These are phyloP conservation scores for Schizaphis graminum DNA, from an alignment of 2,888 invertebrate species.

Conservation along the genomic window DNA sequence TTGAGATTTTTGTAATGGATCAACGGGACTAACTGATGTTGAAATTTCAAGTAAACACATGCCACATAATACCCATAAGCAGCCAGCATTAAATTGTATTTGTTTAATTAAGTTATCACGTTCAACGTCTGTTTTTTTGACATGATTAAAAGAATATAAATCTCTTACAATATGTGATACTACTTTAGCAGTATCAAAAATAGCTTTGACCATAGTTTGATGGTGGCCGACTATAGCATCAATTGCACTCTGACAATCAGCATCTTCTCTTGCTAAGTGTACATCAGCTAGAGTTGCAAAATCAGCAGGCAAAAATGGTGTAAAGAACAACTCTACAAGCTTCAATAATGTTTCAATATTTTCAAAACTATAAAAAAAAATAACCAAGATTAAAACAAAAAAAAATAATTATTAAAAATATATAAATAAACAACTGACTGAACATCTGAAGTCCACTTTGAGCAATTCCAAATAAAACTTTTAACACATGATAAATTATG, in stretches of 20 bases:
- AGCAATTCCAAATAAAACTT: slow-evolving; percentile 43
- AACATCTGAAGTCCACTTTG: slow-evolving; percentile 24
- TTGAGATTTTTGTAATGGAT: slow-evolving; percentile 50
- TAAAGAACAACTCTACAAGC: slow-evolving; percentile 36
- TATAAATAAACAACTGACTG: slow-evolving; percentile 20
- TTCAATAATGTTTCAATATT: slow-evolving; percentile 29
- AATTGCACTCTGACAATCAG: neutral
- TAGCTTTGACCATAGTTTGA: slow-evolving; percentile 19
- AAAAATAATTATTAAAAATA: neutral
- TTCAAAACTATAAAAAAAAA: slow-evolving; percentile 41
- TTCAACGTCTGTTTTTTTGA: neutral
- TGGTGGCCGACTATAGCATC: neutral
- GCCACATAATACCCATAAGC: slow-evolving; percentile 52
- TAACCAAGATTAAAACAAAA: neutral
- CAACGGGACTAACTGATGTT: slow-evolving; percentile 23
- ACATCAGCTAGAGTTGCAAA: slow-evolving; percentile 29
- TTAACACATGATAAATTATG: slow-evolving; percentile 52
- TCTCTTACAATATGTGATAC: neutral
- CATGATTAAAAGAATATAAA: neutral
- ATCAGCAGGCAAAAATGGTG: slow-evolving; percentile 3
- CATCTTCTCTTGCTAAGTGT: neutral
- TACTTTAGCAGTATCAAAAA: slow-evolving; percentile 54
- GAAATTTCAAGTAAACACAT: slow-evolving; percentile 59
- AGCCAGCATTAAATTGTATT: slow-evolving; percentile 40
- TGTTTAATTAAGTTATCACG: slow-evolving; percentile 16